These are phyloP conservation scores for Anseranas semipalmata DNA, from an alignment of 2,113 vertebrate species.

Conservation along the genomic window DNA sequence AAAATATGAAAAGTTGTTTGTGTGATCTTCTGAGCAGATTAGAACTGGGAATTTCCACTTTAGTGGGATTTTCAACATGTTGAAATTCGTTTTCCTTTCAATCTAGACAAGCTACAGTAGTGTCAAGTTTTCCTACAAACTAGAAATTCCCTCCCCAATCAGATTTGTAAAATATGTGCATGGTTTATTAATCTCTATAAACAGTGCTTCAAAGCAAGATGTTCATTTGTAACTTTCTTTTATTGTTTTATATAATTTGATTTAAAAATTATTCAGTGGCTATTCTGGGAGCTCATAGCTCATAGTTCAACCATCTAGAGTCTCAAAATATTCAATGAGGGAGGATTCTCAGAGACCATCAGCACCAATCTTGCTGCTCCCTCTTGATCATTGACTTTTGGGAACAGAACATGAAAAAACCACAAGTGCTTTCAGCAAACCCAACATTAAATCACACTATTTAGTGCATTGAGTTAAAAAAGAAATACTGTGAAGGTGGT, in stretches of 20 bases:
- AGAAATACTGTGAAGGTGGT: background rate
- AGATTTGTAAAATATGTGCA: background rate
- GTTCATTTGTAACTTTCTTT: background rate
- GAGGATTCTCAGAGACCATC: background rate
- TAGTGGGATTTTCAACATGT: background rate
- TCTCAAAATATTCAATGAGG: background rate
- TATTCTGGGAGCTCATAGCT: background rate
- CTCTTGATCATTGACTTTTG: background rate
- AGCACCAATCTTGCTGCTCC: rapidly evolving
- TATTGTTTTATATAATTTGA: background rate
- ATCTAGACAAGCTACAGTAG: background rate
- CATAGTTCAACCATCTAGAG: background rate
- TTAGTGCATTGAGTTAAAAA: background rate
- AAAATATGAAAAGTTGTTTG: background rate
- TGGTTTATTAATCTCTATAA: background rate
- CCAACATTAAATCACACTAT: background rate
- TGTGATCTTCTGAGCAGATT: constrained; percentile 9
- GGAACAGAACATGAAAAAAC: background rate
- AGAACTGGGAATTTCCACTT: background rate
- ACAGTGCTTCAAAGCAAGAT: background rate
- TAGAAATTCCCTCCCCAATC: background rate
- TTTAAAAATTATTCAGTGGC: background rate
- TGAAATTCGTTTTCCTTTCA: background rate
- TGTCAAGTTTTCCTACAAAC: background rate
- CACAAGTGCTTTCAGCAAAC: background rate